Conservation (phyloP, 37 sponge, comb jelly and placozoan species). For the Halichondria panicea region DNA sequence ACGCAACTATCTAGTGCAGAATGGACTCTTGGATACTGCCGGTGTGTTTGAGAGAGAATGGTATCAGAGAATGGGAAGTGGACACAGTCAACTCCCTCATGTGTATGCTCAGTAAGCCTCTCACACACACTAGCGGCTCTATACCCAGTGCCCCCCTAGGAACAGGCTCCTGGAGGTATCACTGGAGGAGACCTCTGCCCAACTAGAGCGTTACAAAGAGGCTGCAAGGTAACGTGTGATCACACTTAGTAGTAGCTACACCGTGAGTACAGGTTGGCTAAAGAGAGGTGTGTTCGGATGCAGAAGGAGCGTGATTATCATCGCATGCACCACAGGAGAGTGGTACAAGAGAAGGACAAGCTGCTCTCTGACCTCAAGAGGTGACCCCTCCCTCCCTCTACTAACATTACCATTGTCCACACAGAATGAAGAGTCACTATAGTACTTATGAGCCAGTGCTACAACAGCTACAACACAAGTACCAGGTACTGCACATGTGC, state of each 20-base stretch:
- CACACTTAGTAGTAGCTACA: neutral
- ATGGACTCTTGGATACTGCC: constrained; percentile 73
- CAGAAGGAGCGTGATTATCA: constrained; percentile 97
- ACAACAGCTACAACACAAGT: constrained; percentile 64
- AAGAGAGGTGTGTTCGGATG: constrained; percentile 73
- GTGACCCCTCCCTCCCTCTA: constrained; percentile 1
- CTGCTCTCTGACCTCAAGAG: constrained; percentile 73
- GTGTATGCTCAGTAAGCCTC: constrained; percentile 69
- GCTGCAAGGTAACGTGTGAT: constrained; percentile 59
- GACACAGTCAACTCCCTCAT: constrained; percentile 56
- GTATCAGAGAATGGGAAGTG: constrained; percentile 55
- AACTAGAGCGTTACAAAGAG: constrained; percentile 47
- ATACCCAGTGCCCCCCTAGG: constrained; percentile 9
- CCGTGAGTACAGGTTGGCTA: constrained; percentile 72
- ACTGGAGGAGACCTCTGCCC: constrained; percentile 52
- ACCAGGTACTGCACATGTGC: constrained; percentile 41
- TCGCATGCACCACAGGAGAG: constrained; percentile 93
- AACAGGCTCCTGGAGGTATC: constrained; percentile 67
- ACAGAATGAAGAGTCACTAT: constrained; percentile 79
- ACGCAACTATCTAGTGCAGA: constrained; percentile 82
- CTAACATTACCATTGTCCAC: neutral
- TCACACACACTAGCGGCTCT: neutral
- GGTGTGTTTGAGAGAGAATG: constrained; percentile 91
- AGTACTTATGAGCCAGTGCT: constrained; percentile 71
- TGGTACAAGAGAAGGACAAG: constrained; percentile 88